Evolutionary conservation across 2,113 vertebrate genomes (phyloP).

Genomic region (Istiophorus platypterus): DNA sequence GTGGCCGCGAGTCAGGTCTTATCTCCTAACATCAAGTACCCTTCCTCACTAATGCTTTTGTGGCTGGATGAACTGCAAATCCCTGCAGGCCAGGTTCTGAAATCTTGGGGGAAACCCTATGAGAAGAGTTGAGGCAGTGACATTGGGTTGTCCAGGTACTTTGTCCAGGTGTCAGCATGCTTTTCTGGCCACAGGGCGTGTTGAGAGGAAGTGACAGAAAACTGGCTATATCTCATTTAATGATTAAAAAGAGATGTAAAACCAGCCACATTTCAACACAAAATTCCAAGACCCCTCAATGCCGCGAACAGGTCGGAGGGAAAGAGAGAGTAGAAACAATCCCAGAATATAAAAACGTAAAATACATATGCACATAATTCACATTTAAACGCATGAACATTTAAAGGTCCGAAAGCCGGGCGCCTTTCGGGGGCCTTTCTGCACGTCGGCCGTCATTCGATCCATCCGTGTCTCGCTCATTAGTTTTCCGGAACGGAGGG

Average conservation of each 20-base stretch:
- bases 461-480: slow-evolving; percentile 42
- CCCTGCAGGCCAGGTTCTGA: neutral
- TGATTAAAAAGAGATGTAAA: too few relatives aligned
- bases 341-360: neutral
- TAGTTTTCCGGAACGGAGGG: slow-evolving; percentile 16
- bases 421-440: slow-evolving; percentile 15
- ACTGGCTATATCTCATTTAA: too few relatives aligned
- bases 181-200: neutral
- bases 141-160: neutral
- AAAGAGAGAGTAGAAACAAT: too few relatives aligned
- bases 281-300: too few relatives aligned
- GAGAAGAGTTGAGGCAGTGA: neutral
- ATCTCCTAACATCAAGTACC: neutral
- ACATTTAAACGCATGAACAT: neutral
- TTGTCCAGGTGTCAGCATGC: neutral
- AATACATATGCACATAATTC: neutral
- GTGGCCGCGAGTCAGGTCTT: neutral
- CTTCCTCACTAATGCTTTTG: neutral
- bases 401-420: slow-evolving; percentile 27
- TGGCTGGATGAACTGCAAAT: neutral
- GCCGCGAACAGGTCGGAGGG: too few relatives aligned
- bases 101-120: neutral
- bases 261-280: too few relatives aligned
- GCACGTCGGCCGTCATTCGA: slow-evolving; percentile 32
- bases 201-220: neutral